Evolutionary conservation across 2,797 vertebrate genomes (phyloP), one percentile per base, ranked within the genome.

Genomic region (Pangasius krempfi): DNA sequence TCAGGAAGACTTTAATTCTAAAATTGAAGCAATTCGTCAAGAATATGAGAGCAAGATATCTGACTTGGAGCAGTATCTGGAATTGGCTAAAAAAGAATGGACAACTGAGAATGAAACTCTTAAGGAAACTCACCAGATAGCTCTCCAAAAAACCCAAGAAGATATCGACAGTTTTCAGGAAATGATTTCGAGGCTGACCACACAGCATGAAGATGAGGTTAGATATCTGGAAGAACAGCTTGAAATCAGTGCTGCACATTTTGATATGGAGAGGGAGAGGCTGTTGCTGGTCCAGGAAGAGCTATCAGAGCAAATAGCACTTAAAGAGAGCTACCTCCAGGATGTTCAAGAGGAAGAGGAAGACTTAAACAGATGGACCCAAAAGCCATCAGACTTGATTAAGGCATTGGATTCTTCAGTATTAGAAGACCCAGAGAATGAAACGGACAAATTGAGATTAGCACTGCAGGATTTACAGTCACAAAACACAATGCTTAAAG

Each of bases 401-500:
- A 94, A 91, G 90, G 94, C 94, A 93, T 89, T 94, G 10, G 94
- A 93, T 79, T 88, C 94, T 88, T 94, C 95, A 1, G 87, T 87
- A 27, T 73, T 37, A 0, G 93, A 94, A 9, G 93, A 92, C 60
- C 93, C 95, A 75, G 92, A 96, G 88, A 95, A 95, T 66, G 96
- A 97, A 87, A 70, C 92, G 0, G 93, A 90, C 78, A 92, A 91
- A 12, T 91, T 99, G 90, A 97, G 95, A 91, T 90, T 89, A 44
- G 92, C 92, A 22, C 90, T 98, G 90, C 97, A 96, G 89, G 97
- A 98, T 73, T 92, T 98, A 60, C 96, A 97, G 84, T 97, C 97
- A 83, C 97, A 97, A 85, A 97, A 97, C 73, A 97, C 96, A 86
- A 98, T 99, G 93, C 93, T 99, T 88, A 96, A 97, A 92, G 98